phyloP scores from a whole-genome alignment of 2,888 invertebrate genomes.

The Hirtodrosophila trivittata region DNA sequence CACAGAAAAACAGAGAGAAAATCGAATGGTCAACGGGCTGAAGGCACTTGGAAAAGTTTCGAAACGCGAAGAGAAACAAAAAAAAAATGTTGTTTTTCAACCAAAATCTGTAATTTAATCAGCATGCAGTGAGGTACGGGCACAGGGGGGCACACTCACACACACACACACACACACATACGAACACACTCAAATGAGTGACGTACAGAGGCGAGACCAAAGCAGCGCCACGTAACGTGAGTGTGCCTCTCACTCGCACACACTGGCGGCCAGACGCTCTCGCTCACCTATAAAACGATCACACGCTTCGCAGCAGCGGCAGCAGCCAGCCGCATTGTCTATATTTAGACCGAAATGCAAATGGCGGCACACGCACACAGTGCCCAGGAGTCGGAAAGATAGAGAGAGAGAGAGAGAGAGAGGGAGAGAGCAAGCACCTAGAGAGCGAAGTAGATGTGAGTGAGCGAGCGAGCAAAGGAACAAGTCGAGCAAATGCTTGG shows the following conservation, averaged over 20 bases:
- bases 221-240: slow-evolving; percentile 58
- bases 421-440: slow-evolving; percentile 15
- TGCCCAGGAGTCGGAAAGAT: neutral
- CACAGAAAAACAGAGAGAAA: neutral
- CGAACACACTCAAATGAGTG: slow-evolving; percentile 43
- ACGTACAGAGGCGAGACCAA: slow-evolving; percentile 61
- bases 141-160: slow-evolving; percentile 20
- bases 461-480: slow-evolving; percentile 15
- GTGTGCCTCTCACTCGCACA: slow-evolving; percentile 20
- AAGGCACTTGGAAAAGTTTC: slow-evolving; percentile 25
- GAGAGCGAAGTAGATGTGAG: slow-evolving; percentile 7
- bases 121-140: slow-evolving; percentile 41
- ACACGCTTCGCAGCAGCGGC: slow-evolving; percentile 21
- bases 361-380: slow-evolving; percentile 57
- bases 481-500: slow-evolving; percentile 18
- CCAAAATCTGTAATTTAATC: slow-evolving; percentile 71
- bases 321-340: slow-evolving; percentile 52
- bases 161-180: slow-evolving; percentile 5
- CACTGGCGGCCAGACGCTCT: slow-evolving; percentile 10
- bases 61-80: slow-evolving; percentile 20
- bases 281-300: slow-evolving; percentile 48
- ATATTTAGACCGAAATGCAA: slow-evolving; percentile 78
- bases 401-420: slow-evolving; percentile 10
- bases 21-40: neutral
- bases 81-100: slow-evolving; percentile 39